phyloP scores from a whole-genome alignment of 2,113 vertebrate species.

The Atherinomorus stipes region DNA sequence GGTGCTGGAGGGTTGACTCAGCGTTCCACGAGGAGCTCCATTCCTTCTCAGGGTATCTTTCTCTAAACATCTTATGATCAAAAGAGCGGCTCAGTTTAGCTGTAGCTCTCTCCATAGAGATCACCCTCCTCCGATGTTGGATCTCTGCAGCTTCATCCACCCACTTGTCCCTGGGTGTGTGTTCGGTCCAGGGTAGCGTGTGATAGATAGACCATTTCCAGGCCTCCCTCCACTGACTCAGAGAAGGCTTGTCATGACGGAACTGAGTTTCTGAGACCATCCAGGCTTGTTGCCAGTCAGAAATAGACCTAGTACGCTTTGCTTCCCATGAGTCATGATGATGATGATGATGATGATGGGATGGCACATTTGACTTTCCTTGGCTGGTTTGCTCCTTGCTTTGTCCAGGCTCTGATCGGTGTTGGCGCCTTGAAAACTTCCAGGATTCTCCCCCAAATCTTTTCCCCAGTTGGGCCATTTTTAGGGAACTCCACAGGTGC shows the following conservation, averaged over 20 bases:
- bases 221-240: constrained; percentile 61
- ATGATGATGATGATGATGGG: constrained; percentile 2
- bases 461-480: constrained; percentile 47
- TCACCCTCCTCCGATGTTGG: constrained; percentile 15
- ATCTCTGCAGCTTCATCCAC: constrained; percentile 46
- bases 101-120: constrained; percentile 22
- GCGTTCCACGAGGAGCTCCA: constrained; percentile 64
- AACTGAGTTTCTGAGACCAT: constrained; percentile 56
- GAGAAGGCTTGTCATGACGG: constrained; percentile 58
- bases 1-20: constrained; percentile 20
- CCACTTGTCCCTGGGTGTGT: background rate
- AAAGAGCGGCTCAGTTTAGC: constrained; percentile 40
- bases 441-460: constrained; percentile 64
- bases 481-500: constrained; percentile 14
- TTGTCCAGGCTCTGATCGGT: constrained; percentile 15
- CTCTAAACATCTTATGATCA: constrained; percentile 38
- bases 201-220: constrained; percentile 54
- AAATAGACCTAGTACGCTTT: background rate
- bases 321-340: background rate
- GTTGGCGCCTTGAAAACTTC: constrained; percentile 49
- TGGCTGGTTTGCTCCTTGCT: background rate
- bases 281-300: constrained; percentile 69
- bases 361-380: background rate
- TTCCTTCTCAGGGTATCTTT: constrained; percentile 32
- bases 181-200: background rate